These are phyloP conservation scores for rat (Rattus norvegicus) DNA, from an alignment of 2,113 vertebrate species.

Conservation along the genomic window GRCr8 NC_086032.1:40966001-40966500, in stretches of 20 bases:
- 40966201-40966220: not conserved
- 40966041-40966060: not conserved
- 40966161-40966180: not conserved
- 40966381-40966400: not conserved
- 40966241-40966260: not conserved
- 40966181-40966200: not conserved
- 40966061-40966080: not conserved
- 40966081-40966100: not conserved
- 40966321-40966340: not conserved
- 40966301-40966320: not conserved
- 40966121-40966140: not conserved
- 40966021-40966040: not conserved
- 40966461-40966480: not conserved
- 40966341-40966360: not conserved
- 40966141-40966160: not conserved
- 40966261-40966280: not conserved
- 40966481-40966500: not conserved
- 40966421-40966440: not conserved
- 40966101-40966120: conserved; percentile 3
- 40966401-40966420: conserved; percentile 25
- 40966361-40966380: not conserved
- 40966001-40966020: not conserved
- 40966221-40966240: not conserved
- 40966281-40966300: not conserved
- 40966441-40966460: not conserved